These are phyloP conservation scores for human (Homo sapiens) DNA, from an alignment of 2,113 vertebrate species.

Conservation along the genomic window DNA sequence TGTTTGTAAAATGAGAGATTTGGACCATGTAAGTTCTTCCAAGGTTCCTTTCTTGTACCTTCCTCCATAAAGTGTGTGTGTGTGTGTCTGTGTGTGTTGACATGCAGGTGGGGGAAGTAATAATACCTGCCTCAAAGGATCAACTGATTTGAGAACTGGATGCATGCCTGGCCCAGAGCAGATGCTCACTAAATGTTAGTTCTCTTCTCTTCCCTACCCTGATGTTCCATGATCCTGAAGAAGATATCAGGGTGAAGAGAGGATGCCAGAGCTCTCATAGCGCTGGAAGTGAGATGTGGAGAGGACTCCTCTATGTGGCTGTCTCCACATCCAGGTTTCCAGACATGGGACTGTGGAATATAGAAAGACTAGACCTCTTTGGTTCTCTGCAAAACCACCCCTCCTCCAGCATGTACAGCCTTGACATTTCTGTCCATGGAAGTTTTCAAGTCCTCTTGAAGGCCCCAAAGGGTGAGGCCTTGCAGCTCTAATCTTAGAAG, in stretches of 20 bases:
- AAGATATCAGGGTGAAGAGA: background rate
- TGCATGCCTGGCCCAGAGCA: background rate
- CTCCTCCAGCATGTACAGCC: background rate
- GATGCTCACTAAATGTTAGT: background rate
- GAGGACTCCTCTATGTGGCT: background rate
- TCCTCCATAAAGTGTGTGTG: background rate
- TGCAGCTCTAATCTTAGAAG: background rate
- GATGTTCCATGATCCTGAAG: background rate
- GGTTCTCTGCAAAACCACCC: background rate
- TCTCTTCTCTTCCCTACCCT: no score
- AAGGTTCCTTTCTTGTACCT: background rate
- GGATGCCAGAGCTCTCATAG: background rate
- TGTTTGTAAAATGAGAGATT: background rate
- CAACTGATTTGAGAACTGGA: background rate
- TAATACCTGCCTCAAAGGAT: background rate
- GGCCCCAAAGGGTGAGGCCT: background rate
- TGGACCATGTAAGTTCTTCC: background rate
- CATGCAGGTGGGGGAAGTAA: rapidly evolving
- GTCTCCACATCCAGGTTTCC: rapidly evolving
- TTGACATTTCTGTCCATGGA: slow-evolving; percentile 1
- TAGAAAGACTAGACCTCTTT: background rate
- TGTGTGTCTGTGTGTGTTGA: no score
- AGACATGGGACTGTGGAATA: background rate
- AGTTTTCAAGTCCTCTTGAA: background rate
- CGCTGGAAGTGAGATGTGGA: rapidly evolving